A percentile compares a stretch with the other conserved stretches of the same genome.
Conservation (phyloP, 2,797 vertebrate genomes). For the Serranus cabrilla region DNA sequence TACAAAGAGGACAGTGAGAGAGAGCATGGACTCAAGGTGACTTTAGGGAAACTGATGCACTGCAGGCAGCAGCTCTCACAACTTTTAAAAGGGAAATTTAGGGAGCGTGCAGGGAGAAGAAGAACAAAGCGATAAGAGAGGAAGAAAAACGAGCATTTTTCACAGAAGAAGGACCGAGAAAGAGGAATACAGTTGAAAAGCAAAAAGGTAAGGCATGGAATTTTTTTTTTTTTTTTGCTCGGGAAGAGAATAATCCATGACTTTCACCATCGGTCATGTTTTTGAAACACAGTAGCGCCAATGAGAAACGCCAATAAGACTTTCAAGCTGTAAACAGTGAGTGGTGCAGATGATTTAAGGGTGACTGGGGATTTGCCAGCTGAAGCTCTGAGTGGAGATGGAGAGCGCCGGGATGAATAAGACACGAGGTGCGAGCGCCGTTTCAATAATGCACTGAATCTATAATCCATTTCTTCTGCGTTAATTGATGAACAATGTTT, state of each 20-base stretch:
- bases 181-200: conserved; percentile 42
- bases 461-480: not conserved
- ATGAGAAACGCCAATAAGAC: conserved; percentile 30
- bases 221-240: conserved; percentile 38
- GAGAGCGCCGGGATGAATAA: conserved; percentile 19
- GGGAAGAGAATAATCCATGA: conserved; percentile 24
- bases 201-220: conserved; percentile 70
- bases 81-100: conserved; percentile 70
- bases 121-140: conserved; percentile 57
- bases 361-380: conserved; percentile 44
- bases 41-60: conserved; percentile 67
- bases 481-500: conserved; percentile 52
- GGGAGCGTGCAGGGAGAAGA: conserved; percentile 52
- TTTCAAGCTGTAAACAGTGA: conserved; percentile 28
- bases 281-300: conserved; percentile 27
- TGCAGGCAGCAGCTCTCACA: conserved; percentile 61
- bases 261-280: conserved; percentile 48
- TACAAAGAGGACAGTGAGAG: conserved; percentile 58
- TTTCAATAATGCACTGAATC: conserved; percentile 16
- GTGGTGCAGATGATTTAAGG: conserved; percentile 25
- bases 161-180: conserved; percentile 27
- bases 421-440: conserved; percentile 13
- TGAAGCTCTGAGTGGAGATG: not conserved
- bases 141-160: conserved; percentile 32
- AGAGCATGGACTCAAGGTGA: conserved; percentile 76